Conservation (phyloP, 2,113 vertebrate species). For the Pantherophis guttatus region DNA sequence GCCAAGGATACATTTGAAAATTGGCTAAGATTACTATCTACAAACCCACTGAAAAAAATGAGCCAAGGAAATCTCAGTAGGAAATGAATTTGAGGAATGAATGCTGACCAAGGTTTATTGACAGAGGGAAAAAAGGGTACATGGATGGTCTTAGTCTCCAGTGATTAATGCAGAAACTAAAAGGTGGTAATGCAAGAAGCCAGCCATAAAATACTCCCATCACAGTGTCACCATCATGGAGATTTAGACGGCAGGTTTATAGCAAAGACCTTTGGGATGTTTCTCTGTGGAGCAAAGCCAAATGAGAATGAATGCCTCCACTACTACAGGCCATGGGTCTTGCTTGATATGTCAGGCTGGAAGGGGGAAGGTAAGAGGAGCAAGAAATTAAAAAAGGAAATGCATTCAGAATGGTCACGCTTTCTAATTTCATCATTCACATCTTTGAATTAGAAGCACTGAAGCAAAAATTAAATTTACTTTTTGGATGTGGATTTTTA, state of each 20-base stretch:
- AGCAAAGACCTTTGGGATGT: slow-evolving; percentile 55
- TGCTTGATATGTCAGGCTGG: not conserved
- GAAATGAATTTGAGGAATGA: slow-evolving; percentile 68
- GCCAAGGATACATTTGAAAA: slow-evolving; percentile 56
- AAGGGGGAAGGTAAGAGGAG: not conserved
- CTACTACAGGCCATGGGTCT: not conserved
- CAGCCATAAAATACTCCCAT: slow-evolving; percentile 75
- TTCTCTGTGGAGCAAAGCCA: slow-evolving; percentile 42
- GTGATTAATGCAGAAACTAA: slow-evolving; percentile 55
- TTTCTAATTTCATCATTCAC: not conserved
- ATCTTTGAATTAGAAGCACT: not conserved
- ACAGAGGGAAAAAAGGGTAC: slow-evolving; percentile 65
- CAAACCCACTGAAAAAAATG: slow-evolving; percentile 57
- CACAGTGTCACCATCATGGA: slow-evolving; percentile 65
- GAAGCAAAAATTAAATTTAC: not conserved
- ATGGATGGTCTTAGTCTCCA: slow-evolving; percentile 61
- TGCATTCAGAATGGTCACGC: not conserved
- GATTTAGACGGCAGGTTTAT: slow-evolving; percentile 62
- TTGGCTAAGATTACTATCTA: slow-evolving; percentile 58
- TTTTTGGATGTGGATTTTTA: not conserved
- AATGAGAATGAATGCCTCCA: slow-evolving; percentile 42
- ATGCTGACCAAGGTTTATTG: slow-evolving; percentile 67
- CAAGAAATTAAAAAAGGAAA: not conserved
- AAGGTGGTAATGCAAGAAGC: slow-evolving; percentile 64
- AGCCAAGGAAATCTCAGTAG: slow-evolving; percentile 54